A percentile compares a stretch with the other conserved stretches of the same genome.
Conservation (phyloP, 2,888 invertebrate species). For the Peribatodes rhomboidaria region DNA sequence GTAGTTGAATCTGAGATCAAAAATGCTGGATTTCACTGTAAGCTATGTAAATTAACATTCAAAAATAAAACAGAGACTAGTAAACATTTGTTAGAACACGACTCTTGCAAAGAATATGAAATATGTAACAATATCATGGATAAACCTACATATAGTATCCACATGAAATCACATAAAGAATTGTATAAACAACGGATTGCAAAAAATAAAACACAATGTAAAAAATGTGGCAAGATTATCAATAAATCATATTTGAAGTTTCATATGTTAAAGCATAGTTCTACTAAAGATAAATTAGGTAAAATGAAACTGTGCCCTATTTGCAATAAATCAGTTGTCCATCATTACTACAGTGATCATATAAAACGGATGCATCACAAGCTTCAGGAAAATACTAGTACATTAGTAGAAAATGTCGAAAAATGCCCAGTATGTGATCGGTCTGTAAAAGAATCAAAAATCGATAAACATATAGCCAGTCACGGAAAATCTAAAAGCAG, state of each 20-base stretch:
- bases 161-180: constrained; percentile 49
- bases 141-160: constrained; percentile 42
- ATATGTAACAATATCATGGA: constrained; percentile 48
- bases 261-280: constrained; percentile 51
- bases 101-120: constrained; percentile 45
- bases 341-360: neutral
- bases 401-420: neutral
- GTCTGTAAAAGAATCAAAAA: constrained; percentile 53
- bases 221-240: constrained; percentile 51
- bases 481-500: neutral
- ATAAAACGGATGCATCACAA: neutral
- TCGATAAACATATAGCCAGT: neutral
- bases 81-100: constrained; percentile 28
- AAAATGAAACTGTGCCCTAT: neutral
- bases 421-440: neutral
- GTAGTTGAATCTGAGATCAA: neutral
- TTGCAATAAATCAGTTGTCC: neutral
- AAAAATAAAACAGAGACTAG: constrained; percentile 11
- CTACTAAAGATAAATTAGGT: neutral
- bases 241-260: constrained; percentile 50
- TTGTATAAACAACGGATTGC: constrained; percentile 42
- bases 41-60: neutral
- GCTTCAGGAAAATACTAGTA: neutral
- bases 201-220: constrained; percentile 54
- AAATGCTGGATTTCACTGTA: neutral